Evolutionary conservation across 1,140 invertebrate genomes (phyloP), one percentile per base, ranked within the genome.

Genomic region (Bombus consobrinus): DNA sequence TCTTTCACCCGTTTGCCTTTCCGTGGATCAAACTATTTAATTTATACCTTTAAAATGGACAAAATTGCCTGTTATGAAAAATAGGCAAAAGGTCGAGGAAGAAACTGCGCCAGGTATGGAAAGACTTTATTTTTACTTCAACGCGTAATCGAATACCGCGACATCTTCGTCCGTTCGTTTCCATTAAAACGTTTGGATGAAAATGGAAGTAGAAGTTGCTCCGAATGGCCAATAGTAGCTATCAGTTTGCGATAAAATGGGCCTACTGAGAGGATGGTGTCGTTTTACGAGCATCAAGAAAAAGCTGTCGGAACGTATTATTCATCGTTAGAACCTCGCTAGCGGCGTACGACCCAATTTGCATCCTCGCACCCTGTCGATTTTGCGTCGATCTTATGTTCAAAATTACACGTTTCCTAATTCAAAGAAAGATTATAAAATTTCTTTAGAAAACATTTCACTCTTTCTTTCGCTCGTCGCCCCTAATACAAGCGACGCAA

Each of bases 271-370:
- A 84, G 79, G 32, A 32, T 13, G 47, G 77, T 84, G 80, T 79
- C 85, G 74, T 79, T 90, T 85, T 83, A 89, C 69, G 57, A 79
- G 77, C 64, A 68, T n/a, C 53, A 62, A 62, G 62, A 41, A 62
- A 76, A 86, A 89, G 78, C 32, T 75, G 69, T 84, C 64, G 71
- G 78, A 71, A 83, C 77, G 59, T 74, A 69, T 83, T 79, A 77
- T 91, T 91, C 68, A 59, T 79, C 47, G 81, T 74, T 81, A 81
- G 81, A 88, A 85, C 77, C 86, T 59, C 37, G 34, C 41, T 47
- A 32, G 18, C 34, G 10, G 3, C 43, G 32, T 5, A n/a, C 28
- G n/a, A 18, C 3, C n/a, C 18, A 41, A 5, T 69, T n/a, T 18
- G 43, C 47, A 73, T 57, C 15, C 66, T 71, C 47, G 43, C 71